Percentiles rank a stretch among this genome's conserved stretches.
These are phyloP conservation scores for Thalassarche chlororhynchos DNA, from an alignment of 2,113 vertebrate genomes.

Conservation along the genomic window DNA sequence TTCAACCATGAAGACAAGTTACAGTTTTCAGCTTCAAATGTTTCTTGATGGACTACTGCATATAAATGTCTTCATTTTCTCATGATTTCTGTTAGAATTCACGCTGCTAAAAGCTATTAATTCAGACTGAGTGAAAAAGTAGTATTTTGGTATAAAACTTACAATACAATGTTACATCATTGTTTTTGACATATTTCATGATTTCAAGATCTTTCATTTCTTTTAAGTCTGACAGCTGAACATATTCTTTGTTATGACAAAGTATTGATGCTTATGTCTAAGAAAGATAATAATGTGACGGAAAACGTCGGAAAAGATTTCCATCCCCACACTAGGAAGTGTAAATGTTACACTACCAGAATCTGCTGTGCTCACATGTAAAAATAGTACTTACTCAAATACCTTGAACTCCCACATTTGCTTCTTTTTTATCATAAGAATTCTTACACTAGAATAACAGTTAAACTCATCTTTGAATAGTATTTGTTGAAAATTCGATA, in stretches of 20 bases:
- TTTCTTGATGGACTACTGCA: background rate
- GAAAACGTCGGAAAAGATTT: background rate
- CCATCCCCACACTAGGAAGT: accelerated
- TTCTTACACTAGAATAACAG: background rate
- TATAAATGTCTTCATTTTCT: background rate
- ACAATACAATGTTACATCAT: background rate
- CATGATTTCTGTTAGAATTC: background rate
- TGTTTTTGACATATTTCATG: background rate
- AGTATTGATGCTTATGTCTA: background rate
- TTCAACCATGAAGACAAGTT: background rate
- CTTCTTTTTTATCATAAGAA: background rate
- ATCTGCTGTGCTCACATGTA: background rate
- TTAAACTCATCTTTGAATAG: background rate
- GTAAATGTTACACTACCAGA: background rate
- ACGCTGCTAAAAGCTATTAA: background rate
- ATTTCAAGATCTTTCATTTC: background rate
- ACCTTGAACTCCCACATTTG: background rate
- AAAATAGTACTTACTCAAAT: background rate
- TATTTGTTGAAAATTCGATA: background rate
- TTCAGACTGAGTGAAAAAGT: background rate
- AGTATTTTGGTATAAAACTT: background rate
- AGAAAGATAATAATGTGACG: background rate
- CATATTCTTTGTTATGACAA: background rate
- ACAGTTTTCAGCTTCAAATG: background rate
- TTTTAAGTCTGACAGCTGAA: background rate